phyloP scores from a whole-genome alignment of 2,888 invertebrate genomes.

The Himalopsyche kuldschensis region DNA sequence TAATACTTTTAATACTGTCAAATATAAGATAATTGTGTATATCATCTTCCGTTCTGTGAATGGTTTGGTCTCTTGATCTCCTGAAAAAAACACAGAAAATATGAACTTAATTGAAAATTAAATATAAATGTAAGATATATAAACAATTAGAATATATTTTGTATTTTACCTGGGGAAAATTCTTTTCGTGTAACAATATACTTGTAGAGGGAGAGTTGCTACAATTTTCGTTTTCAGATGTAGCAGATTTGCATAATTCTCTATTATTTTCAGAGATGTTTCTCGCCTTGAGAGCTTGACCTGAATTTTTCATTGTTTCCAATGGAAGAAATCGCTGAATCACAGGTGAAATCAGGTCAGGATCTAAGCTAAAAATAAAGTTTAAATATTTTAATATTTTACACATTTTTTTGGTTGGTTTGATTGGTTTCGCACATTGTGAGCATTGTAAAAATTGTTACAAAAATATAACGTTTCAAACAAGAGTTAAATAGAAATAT shows the following conservation, averaged over 20 bases:
- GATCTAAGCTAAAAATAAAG: conserved; percentile 54
- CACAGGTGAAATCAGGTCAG: conserved; percentile 63
- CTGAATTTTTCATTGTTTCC: conserved; percentile 30
- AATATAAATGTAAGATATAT: neutral
- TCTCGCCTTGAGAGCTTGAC: neutral
- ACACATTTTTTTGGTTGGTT: too few relatives aligned
- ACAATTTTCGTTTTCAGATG: neutral
- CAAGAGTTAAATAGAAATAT: too few relatives aligned
- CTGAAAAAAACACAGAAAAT: neutral
- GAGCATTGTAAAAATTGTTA: too few relatives aligned
- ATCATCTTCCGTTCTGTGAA: neutral
- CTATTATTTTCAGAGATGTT: neutral
- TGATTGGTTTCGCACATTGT: too few relatives aligned
- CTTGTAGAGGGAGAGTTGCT: neutral
- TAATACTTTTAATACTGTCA: neutral
- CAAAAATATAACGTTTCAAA: too few relatives aligned
- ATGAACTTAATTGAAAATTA: too few relatives aligned
- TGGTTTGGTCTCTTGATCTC: neutral
- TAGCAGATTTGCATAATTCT: neutral
- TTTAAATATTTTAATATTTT: too few relatives aligned
- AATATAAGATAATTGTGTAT: neutral
- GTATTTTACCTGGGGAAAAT: neutral
- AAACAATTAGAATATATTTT: neutral
- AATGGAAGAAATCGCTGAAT: conserved; percentile 50
- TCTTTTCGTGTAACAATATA: neutral